Evolutionary conservation across 2,888 invertebrate species (phyloP).

Genomic region (Chrysopilus asiliformis): DNA sequence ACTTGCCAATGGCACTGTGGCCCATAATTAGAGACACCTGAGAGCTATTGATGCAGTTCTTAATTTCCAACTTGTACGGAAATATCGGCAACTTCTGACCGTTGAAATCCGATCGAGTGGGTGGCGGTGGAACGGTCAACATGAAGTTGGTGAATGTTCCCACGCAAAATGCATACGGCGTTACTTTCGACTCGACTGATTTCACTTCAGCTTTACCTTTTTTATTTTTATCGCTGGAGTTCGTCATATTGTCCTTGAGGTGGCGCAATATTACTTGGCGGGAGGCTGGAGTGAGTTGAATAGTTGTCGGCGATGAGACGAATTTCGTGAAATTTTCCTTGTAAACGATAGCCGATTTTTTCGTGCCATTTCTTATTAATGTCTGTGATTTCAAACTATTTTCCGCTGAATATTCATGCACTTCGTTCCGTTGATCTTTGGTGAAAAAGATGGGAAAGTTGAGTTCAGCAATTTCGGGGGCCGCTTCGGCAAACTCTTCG

Average conservation of each 20-base stretch:
- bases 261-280: constrained; percentile 1
- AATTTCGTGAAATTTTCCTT: too few species aligned
- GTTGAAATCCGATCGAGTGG: constrained; percentile 20
- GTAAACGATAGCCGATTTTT: too few species aligned
- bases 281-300: constrained; percentile 47
- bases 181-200: constrained; percentile 1
- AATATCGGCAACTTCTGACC: constrained; percentile 57
- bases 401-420: too few species aligned
- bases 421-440: too few species aligned
- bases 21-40: constrained; percentile 58
- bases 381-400: too few species aligned
- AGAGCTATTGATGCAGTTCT: constrained; percentile 50
- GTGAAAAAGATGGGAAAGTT: too few species aligned
- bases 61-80: constrained; percentile 48
- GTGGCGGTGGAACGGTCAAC: constrained; percentile 3
- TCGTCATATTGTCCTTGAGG: neutral
- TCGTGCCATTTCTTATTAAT: too few species aligned
- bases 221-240: neutral
- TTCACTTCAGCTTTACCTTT: neutral
- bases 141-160: constrained; percentile 1
- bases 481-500: too few species aligned
- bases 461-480: too few species aligned
- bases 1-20: constrained; percentile 82
- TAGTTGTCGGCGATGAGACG: constrained; percentile 46
- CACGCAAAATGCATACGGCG: constrained; percentile 3